These are phyloP conservation scores for Heteropelma amictum DNA, from an alignment of 2,888 invertebrate species.

Conservation along the genomic window DNA sequence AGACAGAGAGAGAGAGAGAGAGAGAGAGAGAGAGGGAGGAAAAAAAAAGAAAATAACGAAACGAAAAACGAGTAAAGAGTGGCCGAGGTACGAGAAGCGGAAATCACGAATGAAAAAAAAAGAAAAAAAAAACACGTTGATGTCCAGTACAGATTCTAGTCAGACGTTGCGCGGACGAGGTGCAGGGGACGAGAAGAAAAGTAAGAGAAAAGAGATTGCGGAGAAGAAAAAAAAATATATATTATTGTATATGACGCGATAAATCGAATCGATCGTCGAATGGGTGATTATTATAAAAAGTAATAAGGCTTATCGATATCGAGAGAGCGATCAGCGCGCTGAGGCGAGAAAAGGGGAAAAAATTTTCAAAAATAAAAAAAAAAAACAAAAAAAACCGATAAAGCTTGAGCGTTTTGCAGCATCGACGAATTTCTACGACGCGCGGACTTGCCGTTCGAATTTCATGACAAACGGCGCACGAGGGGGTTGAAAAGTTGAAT, in stretches of 20 bases:
- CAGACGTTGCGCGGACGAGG: conserved; percentile 62
- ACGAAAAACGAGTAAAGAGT: conserved; percentile 34
- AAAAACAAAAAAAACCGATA: conserved; percentile 21
- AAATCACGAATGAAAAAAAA: conserved; percentile 1
- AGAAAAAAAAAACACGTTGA: too few species aligned
- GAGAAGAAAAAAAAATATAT: conserved; percentile 14
- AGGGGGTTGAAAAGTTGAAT: conserved; percentile 39
- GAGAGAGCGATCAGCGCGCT: conserved; percentile 53
- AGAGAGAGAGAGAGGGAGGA: background rate
- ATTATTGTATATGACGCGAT: conserved; percentile 27
- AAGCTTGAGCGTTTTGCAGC: conserved; percentile 51
- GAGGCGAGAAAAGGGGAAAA: conserved; percentile 25
- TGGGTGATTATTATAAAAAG: conserved; percentile 48
- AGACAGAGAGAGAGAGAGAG: background rate
- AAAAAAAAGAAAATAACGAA: conserved; percentile 59
- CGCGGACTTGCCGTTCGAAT: conserved; percentile 41
- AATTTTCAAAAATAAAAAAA: too few species aligned
- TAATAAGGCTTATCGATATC: conserved; percentile 52
- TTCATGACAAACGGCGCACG: conserved; percentile 27
- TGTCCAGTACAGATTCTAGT: conserved; percentile 64
- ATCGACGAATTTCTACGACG: conserved; percentile 42
- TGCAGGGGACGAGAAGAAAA: conserved; percentile 4
- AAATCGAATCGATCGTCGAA: conserved; percentile 49
- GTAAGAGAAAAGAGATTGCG: conserved; percentile 1
- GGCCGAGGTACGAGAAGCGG: conserved; percentile 24